These are phyloP conservation scores for Brachionus asplanchnoidis DNA, from an alignment of 1,140 invertebrate genomes.

Conservation along the genomic window DNA sequence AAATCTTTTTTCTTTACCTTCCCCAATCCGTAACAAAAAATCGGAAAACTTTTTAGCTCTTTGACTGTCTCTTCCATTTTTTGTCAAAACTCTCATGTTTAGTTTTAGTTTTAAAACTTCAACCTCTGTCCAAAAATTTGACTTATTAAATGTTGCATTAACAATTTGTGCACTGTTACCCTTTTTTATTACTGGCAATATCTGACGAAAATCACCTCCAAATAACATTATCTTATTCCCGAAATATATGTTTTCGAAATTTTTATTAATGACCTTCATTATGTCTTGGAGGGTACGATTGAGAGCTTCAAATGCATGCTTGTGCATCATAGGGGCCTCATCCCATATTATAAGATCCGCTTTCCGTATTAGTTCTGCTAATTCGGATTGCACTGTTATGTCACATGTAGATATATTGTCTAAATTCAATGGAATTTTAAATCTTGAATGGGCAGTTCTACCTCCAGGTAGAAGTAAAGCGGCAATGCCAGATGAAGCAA, in stretches of 20 bases:
- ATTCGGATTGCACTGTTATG: too few species aligned
- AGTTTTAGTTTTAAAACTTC: constrained; percentile 37
- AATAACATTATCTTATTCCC: constrained; percentile 46
- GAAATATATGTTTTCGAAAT: too few species aligned
- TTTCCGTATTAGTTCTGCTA: too few species aligned
- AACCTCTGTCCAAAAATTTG: constrained; percentile 45
- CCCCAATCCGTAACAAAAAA: constrained; percentile 44
- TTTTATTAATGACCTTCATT: too few species aligned
- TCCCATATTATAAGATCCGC: too few species aligned
- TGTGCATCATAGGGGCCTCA: constrained; percentile 45
- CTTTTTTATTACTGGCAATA: constrained; percentile 44
- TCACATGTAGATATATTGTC: too few species aligned
- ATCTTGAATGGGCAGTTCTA: constrained; percentile 58
- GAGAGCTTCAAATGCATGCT: constrained; percentile 17
- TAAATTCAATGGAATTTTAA: constrained; percentile 60
- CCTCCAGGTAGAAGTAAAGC: constrained; percentile 59
- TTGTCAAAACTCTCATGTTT: constrained; percentile 45
- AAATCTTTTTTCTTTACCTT: constrained; percentile 43
- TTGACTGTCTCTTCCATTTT: constrained; percentile 41
- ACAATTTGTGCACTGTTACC: constrained; percentile 45
- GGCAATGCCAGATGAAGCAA: constrained; percentile 61
- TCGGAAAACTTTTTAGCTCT: not conserved
- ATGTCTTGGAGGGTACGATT: too few species aligned
- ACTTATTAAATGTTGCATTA: constrained; percentile 45
- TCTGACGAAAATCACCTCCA: constrained; percentile 49